A percentile compares a stretch with the other conserved stretches of the same genome.
phyloP scores from a whole-genome alignment of 2,888 invertebrate species.

The Hanleya hanleyi region DNA sequence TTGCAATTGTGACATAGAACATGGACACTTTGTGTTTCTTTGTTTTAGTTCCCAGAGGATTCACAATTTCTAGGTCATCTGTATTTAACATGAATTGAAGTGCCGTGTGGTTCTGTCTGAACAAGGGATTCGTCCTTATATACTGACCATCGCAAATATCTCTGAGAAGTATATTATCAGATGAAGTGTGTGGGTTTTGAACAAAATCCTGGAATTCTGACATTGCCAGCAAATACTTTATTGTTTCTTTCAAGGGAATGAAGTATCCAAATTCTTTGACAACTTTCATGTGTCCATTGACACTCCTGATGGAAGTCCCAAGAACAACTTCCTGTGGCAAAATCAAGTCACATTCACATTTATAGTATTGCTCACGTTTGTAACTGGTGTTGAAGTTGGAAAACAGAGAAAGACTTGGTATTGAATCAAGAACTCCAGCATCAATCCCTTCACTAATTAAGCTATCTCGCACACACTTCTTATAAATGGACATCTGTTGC shows the following conservation, averaged over 20 bases:
- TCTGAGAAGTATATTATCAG: conserved; percentile 14
- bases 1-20: neutral
- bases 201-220: conserved; percentile 20
- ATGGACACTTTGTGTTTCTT: conserved; percentile 16
- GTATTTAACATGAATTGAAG: conserved; percentile 23
- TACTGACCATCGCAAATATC: conserved; percentile 26
- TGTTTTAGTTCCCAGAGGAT: conserved; percentile 30
- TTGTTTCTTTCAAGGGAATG: conserved; percentile 14
- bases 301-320: neutral
- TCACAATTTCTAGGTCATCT: conserved; percentile 35
- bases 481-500: too few relatives aligned
- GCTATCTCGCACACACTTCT: too few relatives aligned
- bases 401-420: conserved; percentile 2
- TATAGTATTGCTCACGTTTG: neutral
- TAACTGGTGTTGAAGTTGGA: neutral
- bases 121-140: conserved; percentile 11
- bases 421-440: neutral
- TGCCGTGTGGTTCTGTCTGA: conserved; percentile 17
- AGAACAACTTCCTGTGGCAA: conserved; percentile 19
- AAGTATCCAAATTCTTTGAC: conserved; percentile 13
- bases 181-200: conserved; percentile 10
- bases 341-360: neutral
- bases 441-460: neutral
- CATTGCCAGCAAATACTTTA: conserved; percentile 15
- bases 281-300: neutral